Evolutionary conservation across 2,888 invertebrate species (phyloP).

Genomic region (Sphaerophoria rueppellii): DNA sequence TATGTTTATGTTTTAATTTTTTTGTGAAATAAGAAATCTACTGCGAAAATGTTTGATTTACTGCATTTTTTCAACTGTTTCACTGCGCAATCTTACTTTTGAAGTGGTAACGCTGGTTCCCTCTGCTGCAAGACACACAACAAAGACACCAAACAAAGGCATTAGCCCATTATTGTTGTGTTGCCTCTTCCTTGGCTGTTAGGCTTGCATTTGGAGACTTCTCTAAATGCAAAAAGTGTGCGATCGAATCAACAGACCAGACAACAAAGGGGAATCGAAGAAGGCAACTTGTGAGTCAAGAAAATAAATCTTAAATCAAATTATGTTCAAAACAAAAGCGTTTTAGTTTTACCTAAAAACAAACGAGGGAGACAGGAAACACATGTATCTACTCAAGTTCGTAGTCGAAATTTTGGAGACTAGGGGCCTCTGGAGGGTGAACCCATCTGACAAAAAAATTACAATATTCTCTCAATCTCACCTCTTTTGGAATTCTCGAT

Average conservation of each 20-base stretch:
- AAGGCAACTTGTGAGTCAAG: conserved; percentile 32
- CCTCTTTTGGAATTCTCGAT: no score
- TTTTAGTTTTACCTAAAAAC: background rate
- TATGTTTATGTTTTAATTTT: no score
- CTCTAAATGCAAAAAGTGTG: background rate
- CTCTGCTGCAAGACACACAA: conserved; percentile 11
- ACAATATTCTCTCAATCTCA: no score
- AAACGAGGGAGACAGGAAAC: conserved; percentile 15
- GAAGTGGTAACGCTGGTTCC: no score
- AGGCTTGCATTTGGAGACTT: conserved; percentile 14
- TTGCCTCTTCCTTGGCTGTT: background rate
- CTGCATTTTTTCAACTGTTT: no score
- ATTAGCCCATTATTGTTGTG: conserved; percentile 38
- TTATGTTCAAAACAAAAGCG: conserved; percentile 52
- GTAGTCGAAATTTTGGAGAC: background rate
- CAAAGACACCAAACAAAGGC: conserved; percentile 3
- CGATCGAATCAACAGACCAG: background rate
- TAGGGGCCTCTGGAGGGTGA: background rate
- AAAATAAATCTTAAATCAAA: conserved; percentile 44
- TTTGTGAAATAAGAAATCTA: no score
- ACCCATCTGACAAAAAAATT: no score
- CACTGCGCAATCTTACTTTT: no score
- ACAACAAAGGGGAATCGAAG: background rate
- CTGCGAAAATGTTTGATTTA: no score
- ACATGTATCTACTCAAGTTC: conserved; percentile 5